Evolutionary conservation across 2,888 invertebrate species (phyloP).

Genomic region (Chrysopilus asiliformis): DNA sequence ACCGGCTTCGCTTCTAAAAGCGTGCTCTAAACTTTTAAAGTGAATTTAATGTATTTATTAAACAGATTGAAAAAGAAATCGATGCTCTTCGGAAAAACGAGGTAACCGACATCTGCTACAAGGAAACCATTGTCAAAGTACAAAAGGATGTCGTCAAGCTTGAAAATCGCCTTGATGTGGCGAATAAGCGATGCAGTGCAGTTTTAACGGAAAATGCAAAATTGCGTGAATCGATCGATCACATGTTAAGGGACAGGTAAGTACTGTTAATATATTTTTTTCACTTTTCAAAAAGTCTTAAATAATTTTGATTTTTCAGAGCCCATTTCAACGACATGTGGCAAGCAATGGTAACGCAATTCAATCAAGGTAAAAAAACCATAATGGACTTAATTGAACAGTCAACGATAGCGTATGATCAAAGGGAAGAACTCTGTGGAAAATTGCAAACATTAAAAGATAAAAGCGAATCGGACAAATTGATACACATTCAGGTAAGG

Average conservation of each 20-base stretch:
- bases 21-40: background rate
- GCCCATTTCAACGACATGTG: constrained; percentile 71
- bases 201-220: constrained; percentile 59
- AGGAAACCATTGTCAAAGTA: constrained; percentile 31
- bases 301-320: constrained; percentile 30
- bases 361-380: constrained; percentile 65
- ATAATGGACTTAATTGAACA: constrained; percentile 79
- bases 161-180: constrained; percentile 63
- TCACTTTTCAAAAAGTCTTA: background rate
- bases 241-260: constrained; percentile 64
- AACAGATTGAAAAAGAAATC: constrained; percentile 31
- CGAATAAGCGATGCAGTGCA: constrained; percentile 60
- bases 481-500: constrained; percentile 44
- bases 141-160: constrained; percentile 45
- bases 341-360: constrained; percentile 59
- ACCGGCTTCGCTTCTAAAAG: too few species aligned
- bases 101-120: constrained; percentile 38
- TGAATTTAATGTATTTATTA: background rate
- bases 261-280: background rate
- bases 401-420: constrained; percentile 78
- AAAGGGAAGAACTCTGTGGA: constrained; percentile 66
- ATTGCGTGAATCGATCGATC: constrained; percentile 66
- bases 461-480: constrained; percentile 57
- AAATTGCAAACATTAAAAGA: constrained; percentile 71
- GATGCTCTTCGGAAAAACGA: constrained; percentile 33